phyloP scores from a whole-genome alignment of 2,113 vertebrate species.

The Oreochromis niloticus region DNA sequence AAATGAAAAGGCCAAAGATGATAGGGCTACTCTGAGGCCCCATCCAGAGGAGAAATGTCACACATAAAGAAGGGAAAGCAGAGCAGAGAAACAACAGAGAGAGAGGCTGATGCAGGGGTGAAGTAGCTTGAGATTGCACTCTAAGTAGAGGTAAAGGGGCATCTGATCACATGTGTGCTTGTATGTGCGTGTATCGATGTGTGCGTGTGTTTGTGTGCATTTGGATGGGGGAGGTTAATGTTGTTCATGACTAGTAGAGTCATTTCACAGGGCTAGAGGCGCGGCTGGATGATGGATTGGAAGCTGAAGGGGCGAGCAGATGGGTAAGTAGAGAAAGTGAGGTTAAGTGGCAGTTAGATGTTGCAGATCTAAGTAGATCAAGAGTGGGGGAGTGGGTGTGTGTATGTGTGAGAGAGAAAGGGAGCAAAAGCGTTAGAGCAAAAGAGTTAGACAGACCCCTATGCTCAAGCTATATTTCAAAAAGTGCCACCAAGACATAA shows the following conservation, averaged over 20 bases:
- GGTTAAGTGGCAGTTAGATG: conserved; percentile 78
- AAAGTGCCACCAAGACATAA: conserved; percentile 8
- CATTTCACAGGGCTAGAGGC: conserved; percentile 53
- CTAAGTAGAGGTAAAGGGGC: conserved; percentile 72
- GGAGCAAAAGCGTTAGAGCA: conserved; percentile 5
- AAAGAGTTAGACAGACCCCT: not conserved
- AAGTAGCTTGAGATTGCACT: conserved; percentile 77
- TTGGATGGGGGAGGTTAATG: conserved; percentile 50
- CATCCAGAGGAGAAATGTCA: conserved; percentile 65
- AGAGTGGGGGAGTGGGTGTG: conserved; percentile 39
- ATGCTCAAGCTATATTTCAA: not conserved
- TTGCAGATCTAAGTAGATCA: conserved; percentile 71
- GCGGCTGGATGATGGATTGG: conserved; percentile 60
- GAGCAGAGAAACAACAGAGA: conserved; percentile 68
- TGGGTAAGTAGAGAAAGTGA: conserved; percentile 75
- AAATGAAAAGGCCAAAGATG: conserved; percentile 72
- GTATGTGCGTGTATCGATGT: not conserved
- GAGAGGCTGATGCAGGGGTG: conserved; percentile 66
- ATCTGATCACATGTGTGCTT: conserved; percentile 59
- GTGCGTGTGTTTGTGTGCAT: conserved; percentile 1
- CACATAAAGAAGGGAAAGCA: conserved; percentile 70
- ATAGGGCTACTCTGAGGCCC: conserved; percentile 70
- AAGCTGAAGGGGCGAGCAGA: conserved; percentile 60
- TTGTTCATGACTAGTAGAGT: conserved; percentile 61
- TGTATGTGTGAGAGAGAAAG: not conserved